Conservation (phyloP, 2,113 vertebrate genomes). For the Aptenodytes patagonicus region DNA sequence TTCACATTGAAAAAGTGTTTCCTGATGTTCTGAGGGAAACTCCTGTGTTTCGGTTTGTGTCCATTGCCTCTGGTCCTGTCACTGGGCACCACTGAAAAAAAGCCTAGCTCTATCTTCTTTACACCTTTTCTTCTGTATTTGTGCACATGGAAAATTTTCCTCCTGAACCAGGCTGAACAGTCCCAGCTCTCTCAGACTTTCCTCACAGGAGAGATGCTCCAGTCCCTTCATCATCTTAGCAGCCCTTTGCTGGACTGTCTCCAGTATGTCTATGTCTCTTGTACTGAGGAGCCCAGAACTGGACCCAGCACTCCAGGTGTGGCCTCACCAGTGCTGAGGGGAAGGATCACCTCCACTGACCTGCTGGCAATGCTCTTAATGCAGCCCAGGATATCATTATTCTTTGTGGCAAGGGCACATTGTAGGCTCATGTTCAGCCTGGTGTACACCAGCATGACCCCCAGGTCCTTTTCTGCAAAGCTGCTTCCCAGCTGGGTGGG, state of each 20-base stretch:
- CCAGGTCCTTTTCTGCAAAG: background rate
- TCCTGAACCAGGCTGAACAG: background rate
- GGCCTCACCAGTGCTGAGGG: background rate
- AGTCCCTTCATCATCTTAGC: background rate
- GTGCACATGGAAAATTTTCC: background rate
- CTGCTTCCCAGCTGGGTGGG: background rate
- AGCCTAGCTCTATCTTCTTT: background rate
- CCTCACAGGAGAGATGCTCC: background rate
- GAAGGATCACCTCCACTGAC: background rate
- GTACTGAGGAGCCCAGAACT: background rate
- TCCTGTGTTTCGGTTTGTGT: background rate
- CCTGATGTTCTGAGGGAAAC: background rate
- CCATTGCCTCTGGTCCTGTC: background rate
- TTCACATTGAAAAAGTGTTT: background rate
- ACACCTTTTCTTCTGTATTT: background rate
- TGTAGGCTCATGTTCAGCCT: background rate
- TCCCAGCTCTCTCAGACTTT: background rate
- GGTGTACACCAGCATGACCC: too few species aligned
- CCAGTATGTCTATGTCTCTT: background rate
- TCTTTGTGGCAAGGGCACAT: background rate
- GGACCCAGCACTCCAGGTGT: background rate
- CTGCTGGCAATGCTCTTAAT: background rate
- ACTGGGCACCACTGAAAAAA: background rate
- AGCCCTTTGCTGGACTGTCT: background rate
- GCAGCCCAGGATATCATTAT: background rate